These are phyloP conservation scores for Taphrorychus bicolor DNA, from an alignment of 2,888 invertebrate genomes.

Conservation along the genomic window DNA sequence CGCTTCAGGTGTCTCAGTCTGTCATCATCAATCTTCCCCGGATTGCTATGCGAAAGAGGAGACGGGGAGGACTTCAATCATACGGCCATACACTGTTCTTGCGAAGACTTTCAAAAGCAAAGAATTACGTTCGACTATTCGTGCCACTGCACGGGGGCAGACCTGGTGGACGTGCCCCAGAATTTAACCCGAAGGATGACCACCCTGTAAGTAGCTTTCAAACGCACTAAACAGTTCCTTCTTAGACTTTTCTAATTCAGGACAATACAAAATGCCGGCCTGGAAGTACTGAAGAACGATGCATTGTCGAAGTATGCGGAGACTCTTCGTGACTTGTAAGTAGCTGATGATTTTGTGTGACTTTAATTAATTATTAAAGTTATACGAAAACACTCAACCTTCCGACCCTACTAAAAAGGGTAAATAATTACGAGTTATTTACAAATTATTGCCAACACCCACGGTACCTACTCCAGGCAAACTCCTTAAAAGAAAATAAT, in stretches of 20 bases:
- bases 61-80: background rate
- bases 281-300: conserved; percentile 55
- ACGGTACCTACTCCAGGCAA: too few species aligned
- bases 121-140: conserved; percentile 41
- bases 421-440: too few species aligned
- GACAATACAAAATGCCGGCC: conserved; percentile 56
- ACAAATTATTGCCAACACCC: too few species aligned
- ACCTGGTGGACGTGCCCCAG: conserved; percentile 51
- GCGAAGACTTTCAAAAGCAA: conserved; percentile 52
- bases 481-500: too few species aligned
- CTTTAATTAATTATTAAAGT: background rate
- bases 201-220: conserved; percentile 55
- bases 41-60: background rate
- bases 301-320: conserved; percentile 53
- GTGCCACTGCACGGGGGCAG: conserved; percentile 53
- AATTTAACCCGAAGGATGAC: conserved; percentile 49
- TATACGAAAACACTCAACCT: too few species aligned
- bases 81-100: conserved; percentile 45
- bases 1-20: background rate
- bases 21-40: background rate
- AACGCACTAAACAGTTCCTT: too few species aligned
- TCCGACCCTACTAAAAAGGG: too few species aligned
- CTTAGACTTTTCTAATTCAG: conserved; percentile 53
- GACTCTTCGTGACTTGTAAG: conserved; percentile 57
- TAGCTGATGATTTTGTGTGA: conserved; percentile 42